Evolutionary conservation across 2,888 invertebrate genomes (phyloP).

Genomic region (Nomada ferruginata): DNA sequence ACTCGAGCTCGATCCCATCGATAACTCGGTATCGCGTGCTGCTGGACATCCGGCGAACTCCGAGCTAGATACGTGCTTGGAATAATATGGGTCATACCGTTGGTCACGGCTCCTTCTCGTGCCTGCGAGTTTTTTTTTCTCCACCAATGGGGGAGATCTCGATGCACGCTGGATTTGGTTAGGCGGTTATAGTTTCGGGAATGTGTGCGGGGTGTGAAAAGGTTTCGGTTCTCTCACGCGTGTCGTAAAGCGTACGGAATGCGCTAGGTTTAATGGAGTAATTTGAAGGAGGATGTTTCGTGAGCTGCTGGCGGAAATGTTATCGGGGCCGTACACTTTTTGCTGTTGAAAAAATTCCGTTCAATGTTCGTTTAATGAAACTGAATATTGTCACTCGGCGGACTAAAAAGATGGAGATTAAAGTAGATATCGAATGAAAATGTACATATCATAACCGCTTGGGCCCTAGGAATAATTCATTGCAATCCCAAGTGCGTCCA

Average conservation of each 20-base stretch:
- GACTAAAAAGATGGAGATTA: too few relatives aligned
- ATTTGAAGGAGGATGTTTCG: not conserved
- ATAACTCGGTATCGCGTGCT: constrained; percentile 40
- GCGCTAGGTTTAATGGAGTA: not conserved
- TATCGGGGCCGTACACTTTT: too few relatives aligned
- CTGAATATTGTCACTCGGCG: too few relatives aligned
- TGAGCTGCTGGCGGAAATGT: too few relatives aligned
- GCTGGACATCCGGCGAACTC: constrained; percentile 37
- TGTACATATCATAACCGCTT: too few relatives aligned
- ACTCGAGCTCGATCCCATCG: constrained; percentile 6
- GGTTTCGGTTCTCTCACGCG: constrained; percentile 16
- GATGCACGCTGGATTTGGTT: not conserved
- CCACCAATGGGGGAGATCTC: not conserved
- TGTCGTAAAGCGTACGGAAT: constrained; percentile 1
- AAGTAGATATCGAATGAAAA: too few relatives aligned
- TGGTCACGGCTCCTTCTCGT: not conserved
- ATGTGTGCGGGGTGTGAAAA: constrained; percentile 10
- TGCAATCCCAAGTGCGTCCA: too few relatives aligned
- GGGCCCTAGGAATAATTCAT: too few relatives aligned
- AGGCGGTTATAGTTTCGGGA: not conserved
- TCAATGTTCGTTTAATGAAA: too few relatives aligned
- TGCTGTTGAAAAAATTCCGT: too few relatives aligned
- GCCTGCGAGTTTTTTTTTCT: not conserved
- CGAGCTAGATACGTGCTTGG: constrained; percentile 18
- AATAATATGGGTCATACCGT: constrained; percentile 51